Percentiles rank a stretch among this genome's conserved stretches.
These are phyloP conservation scores for Trinectes maculatus DNA, from an alignment of 2,113 vertebrate species.

Conservation along the genomic window DNA sequence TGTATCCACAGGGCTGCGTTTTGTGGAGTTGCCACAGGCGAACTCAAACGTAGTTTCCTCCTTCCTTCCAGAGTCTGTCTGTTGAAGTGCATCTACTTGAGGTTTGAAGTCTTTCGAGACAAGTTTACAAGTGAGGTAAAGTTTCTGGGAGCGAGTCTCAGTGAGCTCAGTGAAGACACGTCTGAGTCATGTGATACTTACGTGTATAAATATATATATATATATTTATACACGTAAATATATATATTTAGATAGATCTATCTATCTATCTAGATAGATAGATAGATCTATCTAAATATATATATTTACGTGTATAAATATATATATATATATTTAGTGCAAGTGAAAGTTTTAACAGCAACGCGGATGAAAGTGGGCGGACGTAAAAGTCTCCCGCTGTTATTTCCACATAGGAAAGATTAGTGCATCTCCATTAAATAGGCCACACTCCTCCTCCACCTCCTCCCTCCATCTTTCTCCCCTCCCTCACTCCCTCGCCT, in stretches of 20 bases:
- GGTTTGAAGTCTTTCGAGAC: neutral
- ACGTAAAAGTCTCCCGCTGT: neutral
- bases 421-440: slow-evolving; percentile 30
- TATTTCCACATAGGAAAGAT: slow-evolving; percentile 64
- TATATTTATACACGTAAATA: too few species aligned
- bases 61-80: too few species aligned
- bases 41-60: too few species aligned
- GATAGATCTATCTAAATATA: too few species aligned
- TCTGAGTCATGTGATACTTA: neutral
- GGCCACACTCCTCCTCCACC: slow-evolving; percentile 51
- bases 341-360: neutral
- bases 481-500: slow-evolving; percentile 20
- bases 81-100: too few species aligned
- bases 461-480: slow-evolving; percentile 53
- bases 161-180: neutral
- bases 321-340: too few species aligned
- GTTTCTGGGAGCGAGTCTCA: too few species aligned
- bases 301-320: too few species aligned
- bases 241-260: too few species aligned
- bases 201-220: slow-evolving; percentile 2
- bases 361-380: too few species aligned
- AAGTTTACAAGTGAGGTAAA: neutral
- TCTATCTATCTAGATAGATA: too few species aligned
- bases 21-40: slow-evolving; percentile 41
- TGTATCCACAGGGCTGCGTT: slow-evolving; percentile 27